Evolutionary conservation across 2,888 invertebrate species (phyloP).

Genomic region (Actias luna): DNA sequence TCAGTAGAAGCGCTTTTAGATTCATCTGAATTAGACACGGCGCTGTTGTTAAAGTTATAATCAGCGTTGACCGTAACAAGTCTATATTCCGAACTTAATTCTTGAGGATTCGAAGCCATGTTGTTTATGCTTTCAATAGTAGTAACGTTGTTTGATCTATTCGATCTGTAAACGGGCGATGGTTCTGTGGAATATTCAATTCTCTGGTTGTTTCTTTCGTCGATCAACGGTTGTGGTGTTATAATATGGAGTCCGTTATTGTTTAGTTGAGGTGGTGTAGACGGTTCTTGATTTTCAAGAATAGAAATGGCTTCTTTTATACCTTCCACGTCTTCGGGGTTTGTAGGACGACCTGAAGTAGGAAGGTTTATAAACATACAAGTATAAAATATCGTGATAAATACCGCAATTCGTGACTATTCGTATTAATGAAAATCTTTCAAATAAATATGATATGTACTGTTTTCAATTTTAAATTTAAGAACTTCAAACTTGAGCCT

Average conservation of each 20-base stretch:
- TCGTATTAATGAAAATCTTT: too few relatives aligned
- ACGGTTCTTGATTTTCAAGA: conserved; percentile 60
- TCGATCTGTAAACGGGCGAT: conserved; percentile 65
- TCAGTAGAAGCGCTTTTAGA: conserved; percentile 43
- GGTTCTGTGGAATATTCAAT: conserved; percentile 43
- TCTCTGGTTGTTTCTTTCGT: conserved; percentile 60
- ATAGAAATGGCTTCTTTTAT: conserved; percentile 73
- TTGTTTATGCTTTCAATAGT: conserved; percentile 36
- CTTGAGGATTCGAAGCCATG: conserved; percentile 37
- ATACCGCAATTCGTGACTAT: too few relatives aligned
- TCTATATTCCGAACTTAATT: conserved; percentile 44
- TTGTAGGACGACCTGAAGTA: conserved; percentile 54
- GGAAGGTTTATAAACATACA: background rate
- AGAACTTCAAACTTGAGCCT: too few relatives aligned
- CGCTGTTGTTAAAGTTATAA: conserved; percentile 44
- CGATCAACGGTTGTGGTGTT: conserved; percentile 61
- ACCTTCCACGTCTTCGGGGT: conserved; percentile 66
- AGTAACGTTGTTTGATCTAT: conserved; percentile 36
- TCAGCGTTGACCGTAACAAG: conserved; percentile 54
- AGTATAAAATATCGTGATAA: too few relatives aligned
- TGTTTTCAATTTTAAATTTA: too few relatives aligned
- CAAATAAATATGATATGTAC: too few relatives aligned
- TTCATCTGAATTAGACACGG: conserved; percentile 22
- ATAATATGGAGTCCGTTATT: conserved; percentile 52
- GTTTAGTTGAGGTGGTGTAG: conserved; percentile 33